Conservation (phyloP, 2,797 vertebrate genomes). For the Girardinus metallicus region DNA sequence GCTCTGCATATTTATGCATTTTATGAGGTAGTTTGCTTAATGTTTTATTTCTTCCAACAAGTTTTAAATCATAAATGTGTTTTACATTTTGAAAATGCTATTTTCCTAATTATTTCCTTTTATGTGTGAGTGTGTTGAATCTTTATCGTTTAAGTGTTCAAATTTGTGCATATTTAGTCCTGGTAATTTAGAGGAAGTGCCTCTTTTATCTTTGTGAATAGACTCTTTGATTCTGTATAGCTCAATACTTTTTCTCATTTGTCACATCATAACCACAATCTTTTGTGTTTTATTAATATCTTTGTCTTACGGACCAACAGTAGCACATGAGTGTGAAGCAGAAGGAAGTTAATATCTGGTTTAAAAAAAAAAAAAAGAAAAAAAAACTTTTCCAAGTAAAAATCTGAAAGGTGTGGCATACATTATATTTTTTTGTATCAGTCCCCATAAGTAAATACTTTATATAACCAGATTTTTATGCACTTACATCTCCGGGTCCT, state of each 20-base stretch:
- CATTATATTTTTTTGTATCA: background rate
- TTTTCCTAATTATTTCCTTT: background rate
- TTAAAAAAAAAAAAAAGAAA: background rate
- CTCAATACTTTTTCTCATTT: background rate
- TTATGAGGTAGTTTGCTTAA: slow-evolving; percentile 18
- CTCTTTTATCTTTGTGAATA: background rate
- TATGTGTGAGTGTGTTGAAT: background rate
- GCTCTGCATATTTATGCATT: slow-evolving; percentile 5
- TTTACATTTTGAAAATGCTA: background rate
- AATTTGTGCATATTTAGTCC: background rate
- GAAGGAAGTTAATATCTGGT: background rate
- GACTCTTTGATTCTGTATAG: background rate
- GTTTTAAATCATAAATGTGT: slow-evolving; percentile 14
- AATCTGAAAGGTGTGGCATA: background rate
- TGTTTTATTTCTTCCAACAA: slow-evolving; percentile 23
- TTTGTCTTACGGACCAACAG: background rate
- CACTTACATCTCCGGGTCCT: background rate
- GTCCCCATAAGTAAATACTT: background rate
- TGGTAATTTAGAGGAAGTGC: background rate
- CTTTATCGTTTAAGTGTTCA: background rate
- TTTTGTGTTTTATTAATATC: background rate
- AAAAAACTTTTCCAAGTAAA: background rate
- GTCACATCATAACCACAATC: background rate
- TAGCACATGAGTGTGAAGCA: background rate
- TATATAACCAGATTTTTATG: background rate